These are phyloP conservation scores for Acanthurus lineatus DNA, from an alignment of 2,797 vertebrate species.

Conservation along the genomic window DNA sequence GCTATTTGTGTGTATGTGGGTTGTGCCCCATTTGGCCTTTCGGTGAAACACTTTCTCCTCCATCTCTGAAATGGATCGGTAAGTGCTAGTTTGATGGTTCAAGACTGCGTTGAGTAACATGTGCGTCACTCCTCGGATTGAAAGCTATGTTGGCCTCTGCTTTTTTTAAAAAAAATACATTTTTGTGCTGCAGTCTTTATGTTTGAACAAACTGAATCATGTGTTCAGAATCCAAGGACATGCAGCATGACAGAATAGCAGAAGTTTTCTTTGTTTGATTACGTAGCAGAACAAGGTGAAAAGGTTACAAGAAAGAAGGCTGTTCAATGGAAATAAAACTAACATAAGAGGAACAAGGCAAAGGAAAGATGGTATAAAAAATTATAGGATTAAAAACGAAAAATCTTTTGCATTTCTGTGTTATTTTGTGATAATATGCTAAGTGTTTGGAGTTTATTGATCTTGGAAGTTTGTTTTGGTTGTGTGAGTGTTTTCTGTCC, in stretches of 20 bases:
- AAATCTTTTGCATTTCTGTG: conserved; percentile 1
- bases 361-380: conserved; percentile 2
- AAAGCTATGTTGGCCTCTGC: conserved; percentile 17
- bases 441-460: conserved; percentile 19
- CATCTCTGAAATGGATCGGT: conserved; percentile 31
- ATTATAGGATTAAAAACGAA: neutral
- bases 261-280: conserved; percentile 3
- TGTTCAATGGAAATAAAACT: neutral
- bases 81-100: conserved; percentile 57
- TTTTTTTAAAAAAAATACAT: neutral
- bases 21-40: conserved; percentile 41
- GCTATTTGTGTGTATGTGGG: conserved; percentile 61
- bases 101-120: conserved; percentile 18
- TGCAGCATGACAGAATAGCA: neutral
- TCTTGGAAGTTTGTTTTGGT: conserved; percentile 39
- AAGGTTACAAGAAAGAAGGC: neutral
- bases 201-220: neutral
- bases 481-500: conserved; percentile 51
- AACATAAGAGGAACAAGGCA: neutral
- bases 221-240: conserved; percentile 7
- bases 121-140: conserved; percentile 20
- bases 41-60: conserved; percentile 24
- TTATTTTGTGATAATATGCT: neutral
- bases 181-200: neutral
- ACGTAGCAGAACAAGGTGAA: neutral